Evolutionary conservation across 2,113 vertebrate species (phyloP).

Genomic region (Oxyruncus cristatus): DNA sequence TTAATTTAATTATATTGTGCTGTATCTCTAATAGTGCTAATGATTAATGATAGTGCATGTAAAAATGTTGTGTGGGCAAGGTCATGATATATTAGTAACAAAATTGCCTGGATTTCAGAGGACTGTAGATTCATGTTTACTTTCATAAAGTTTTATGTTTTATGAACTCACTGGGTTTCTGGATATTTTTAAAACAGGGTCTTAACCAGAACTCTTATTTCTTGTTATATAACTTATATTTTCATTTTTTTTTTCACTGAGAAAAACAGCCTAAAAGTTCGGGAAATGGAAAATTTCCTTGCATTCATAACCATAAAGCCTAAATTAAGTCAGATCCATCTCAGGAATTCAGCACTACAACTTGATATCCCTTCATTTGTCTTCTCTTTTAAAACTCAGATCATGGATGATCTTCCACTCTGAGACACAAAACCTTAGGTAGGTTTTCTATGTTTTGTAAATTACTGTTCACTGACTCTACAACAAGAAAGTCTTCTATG

Average conservation of each 20-base stretch:
- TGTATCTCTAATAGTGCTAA: conserved; percentile 54
- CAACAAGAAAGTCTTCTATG: not conserved
- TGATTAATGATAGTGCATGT: conserved; percentile 63
- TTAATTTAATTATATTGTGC: conserved; percentile 69
- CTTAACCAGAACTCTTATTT: not conserved
- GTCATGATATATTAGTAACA: conserved; percentile 33
- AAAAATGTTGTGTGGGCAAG: conserved; percentile 38
- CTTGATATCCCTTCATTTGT: not conserved
- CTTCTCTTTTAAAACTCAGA: not conserved
- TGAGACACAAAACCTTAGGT: not conserved
- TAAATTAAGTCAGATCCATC: not conserved
- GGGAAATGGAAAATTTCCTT: not conserved
- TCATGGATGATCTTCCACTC: not conserved
- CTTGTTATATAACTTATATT: not conserved
- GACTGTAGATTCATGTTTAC: not conserved
- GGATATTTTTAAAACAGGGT: not conserved
- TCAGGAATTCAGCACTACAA: not conserved
- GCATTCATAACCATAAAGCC: not conserved
- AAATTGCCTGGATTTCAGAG: not conserved
- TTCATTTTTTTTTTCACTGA: not conserved
- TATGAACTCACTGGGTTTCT: not conserved
- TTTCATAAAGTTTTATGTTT: not conserved
- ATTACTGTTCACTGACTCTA: not conserved
- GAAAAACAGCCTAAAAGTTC: not conserved
- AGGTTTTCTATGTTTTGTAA: not conserved